These are phyloP conservation scores for Hemistola chrysoprasaria DNA, from an alignment of 2,888 invertebrate species.

Conservation along the genomic window DNA sequence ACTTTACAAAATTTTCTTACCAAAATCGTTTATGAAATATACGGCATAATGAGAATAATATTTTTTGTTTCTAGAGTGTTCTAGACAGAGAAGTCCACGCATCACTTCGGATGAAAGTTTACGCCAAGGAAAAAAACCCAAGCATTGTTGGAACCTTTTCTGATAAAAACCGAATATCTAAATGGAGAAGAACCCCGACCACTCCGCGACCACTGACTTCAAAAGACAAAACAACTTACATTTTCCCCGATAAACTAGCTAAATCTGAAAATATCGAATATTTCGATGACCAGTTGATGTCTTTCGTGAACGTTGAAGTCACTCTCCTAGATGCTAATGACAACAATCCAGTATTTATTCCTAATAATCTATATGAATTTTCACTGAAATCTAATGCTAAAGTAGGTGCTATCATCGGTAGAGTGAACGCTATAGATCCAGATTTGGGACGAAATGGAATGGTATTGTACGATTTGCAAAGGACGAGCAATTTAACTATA, in stretches of 20 bases:
- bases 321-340: constrained; percentile 94
- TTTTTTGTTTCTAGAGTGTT: constrained; percentile 76
- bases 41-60: neutral
- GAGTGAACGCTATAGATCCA: constrained; percentile 91
- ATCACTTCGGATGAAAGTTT: constrained; percentile 88
- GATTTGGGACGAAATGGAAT: constrained; percentile 89
- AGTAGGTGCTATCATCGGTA: constrained; percentile 88
- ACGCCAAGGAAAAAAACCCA: constrained; percentile 88
- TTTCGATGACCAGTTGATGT: constrained; percentile 71
- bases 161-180: constrained; percentile 65
- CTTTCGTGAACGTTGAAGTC: constrained; percentile 89
- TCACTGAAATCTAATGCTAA: constrained; percentile 85
- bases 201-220: constrained; percentile 40
- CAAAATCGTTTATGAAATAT: too few species aligned
- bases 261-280: constrained; percentile 70
- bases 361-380: constrained; percentile 92
- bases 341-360: constrained; percentile 93
- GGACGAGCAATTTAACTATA: constrained; percentile 84
- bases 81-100: constrained; percentile 90
- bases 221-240: constrained; percentile 70
- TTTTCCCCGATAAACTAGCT: constrained; percentile 71
- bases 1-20: too few species aligned
- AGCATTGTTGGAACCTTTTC: constrained; percentile 83
- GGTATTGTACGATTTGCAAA: constrained; percentile 88
- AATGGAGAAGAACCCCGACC: constrained; percentile 60